phyloP scores from a whole-genome alignment of 2,888 invertebrate genomes.

The Fissipunctia ypsillon region DNA sequence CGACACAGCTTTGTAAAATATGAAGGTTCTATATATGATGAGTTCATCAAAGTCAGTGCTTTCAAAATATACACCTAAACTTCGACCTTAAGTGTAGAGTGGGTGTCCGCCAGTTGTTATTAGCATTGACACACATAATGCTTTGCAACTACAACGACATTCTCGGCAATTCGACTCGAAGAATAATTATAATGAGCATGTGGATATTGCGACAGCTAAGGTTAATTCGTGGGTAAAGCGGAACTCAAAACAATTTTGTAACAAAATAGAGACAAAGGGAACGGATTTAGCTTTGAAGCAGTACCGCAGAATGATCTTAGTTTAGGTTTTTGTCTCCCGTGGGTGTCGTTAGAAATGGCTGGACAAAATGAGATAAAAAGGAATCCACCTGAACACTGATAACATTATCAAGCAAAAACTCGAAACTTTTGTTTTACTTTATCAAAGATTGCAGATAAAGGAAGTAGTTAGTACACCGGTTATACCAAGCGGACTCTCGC shows the following conservation, averaged over 20 bases:
- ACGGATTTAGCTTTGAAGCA: conserved; percentile 13
- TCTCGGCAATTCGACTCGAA: conserved; percentile 76
- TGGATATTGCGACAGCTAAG: conserved; percentile 71
- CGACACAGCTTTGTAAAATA: conserved; percentile 3
- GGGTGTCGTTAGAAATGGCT: background rate
- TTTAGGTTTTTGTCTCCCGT: background rate
- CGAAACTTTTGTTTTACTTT: background rate
- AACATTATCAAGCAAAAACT: background rate
- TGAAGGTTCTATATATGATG: conserved; percentile 52
- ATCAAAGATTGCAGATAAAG: conserved; percentile 8
- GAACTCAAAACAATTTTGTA: conserved; percentile 45
- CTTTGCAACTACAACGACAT: conserved; percentile 79
- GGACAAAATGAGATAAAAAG: conserved; percentile 4
- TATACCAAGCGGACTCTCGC: conserved; percentile 11
- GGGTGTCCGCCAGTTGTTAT: conserved; percentile 80
- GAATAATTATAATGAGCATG: conserved; percentile 76
- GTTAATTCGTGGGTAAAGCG: conserved; percentile 62
- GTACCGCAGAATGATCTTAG: conserved; percentile 1
- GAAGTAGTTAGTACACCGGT: conserved; percentile 17
- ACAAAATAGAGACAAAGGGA: conserved; percentile 34
- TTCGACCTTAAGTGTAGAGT: conserved; percentile 80
- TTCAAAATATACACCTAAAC: conserved; percentile 77
- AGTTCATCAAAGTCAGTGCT: conserved; percentile 76
- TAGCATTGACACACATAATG: conserved; percentile 87
- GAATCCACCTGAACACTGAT: background rate